A percentile compares a stretch with the other conserved stretches of the same genome.
phyloP scores from a whole-genome alignment of 2,888 invertebrate genomes.

The Nemapogon koenigi region DNA sequence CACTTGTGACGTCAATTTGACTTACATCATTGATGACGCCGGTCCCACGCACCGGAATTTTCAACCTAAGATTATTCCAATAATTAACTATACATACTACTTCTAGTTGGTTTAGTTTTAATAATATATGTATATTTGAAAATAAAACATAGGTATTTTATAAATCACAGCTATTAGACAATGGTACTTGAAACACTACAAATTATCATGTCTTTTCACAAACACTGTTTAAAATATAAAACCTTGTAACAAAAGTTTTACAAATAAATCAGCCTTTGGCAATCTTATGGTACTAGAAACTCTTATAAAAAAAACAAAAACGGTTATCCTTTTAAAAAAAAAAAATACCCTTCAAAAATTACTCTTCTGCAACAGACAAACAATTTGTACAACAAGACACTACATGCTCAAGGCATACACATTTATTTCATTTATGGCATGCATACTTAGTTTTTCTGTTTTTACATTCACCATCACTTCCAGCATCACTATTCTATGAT shows the following conservation, averaged over 20 bases:
- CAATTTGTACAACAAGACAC: not conserved
- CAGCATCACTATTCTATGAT: not conserved
- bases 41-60: slow-evolving; percentile 3
- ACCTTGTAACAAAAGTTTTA: slow-evolving; percentile 2
- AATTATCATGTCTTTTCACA: not conserved
- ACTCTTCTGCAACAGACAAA: not conserved
- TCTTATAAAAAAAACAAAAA: not conserved
- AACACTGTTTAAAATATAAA: not conserved
- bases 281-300: too few relatives aligned
- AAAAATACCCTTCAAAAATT: not conserved
- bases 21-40: too few relatives aligned
- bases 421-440: not conserved
- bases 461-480: too few relatives aligned
- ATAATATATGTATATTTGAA: slow-evolving; percentile 3
- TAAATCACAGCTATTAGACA: slow-evolving; percentile 2
- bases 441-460: too few relatives aligned
- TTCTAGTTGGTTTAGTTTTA: slow-evolving; percentile 6
- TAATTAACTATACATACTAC: not conserved
- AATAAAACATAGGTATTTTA: slow-evolving; percentile 2
- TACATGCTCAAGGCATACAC: not conserved
- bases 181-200: slow-evolving; percentile 3
- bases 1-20: slow-evolving; percentile 4
- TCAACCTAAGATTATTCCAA: slow-evolving; percentile 3
- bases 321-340: not conserved
- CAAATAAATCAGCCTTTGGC: too few relatives aligned